Evolutionary conservation across 2,113 vertebrate species (phyloP).

Genomic region (Callaeas wilsoni): DNA sequence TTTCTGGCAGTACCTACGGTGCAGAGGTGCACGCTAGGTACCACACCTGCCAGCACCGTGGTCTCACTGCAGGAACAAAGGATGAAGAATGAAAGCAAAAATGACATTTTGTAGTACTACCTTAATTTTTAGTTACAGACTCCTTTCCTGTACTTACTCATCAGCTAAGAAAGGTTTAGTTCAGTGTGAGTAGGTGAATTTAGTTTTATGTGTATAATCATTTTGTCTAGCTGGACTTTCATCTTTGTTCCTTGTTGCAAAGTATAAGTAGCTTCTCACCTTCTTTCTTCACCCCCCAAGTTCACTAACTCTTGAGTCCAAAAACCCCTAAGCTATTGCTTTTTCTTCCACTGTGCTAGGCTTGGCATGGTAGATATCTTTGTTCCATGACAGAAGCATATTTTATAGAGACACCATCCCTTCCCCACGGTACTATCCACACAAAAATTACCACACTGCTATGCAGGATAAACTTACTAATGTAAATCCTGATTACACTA

Average conservation of each 20-base stretch:
- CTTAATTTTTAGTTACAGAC: not conserved
- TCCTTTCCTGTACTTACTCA: not conserved
- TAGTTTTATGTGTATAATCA: not conserved
- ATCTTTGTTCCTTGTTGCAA: not conserved
- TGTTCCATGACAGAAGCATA: accelerated
- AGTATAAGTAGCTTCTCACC: not conserved
- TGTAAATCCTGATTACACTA: not conserved
- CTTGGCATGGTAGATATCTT: not conserved
- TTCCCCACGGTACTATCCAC: not conserved
- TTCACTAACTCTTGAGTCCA: not conserved
- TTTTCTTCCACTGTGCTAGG: not conserved
- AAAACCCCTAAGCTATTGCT: not conserved
- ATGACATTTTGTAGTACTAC: no score
- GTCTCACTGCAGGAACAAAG: not conserved
- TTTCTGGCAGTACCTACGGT: not conserved
- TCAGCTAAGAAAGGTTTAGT: not conserved
- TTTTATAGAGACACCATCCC: not conserved
- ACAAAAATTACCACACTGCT: not conserved
- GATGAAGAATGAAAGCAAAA: no score
- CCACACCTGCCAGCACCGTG: not conserved
- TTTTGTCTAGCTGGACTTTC: not conserved
- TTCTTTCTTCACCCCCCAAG: not conserved
- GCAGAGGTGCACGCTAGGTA: not conserved
- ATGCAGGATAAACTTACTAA: not conserved
- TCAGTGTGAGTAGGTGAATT: not conserved